These are phyloP conservation scores for Geranospiza caerulescens DNA, from an alignment of 2,797 vertebrate species.

Conservation along the genomic window DNA sequence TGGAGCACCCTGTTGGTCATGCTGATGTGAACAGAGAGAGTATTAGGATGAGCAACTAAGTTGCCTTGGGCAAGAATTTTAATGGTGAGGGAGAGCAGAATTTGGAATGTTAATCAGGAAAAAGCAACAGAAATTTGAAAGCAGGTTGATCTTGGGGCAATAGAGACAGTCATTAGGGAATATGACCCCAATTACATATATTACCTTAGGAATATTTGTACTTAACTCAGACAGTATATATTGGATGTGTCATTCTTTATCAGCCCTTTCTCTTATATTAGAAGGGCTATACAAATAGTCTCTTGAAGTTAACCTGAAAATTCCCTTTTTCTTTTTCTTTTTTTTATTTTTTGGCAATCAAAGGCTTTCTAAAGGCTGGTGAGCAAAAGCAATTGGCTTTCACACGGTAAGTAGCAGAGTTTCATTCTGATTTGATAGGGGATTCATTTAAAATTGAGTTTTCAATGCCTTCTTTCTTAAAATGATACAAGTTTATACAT, in stretches of 20 bases:
- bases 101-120: conserved; percentile 16
- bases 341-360: not conserved
- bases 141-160: not conserved
- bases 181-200: not conserved
- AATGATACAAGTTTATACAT: not conserved
- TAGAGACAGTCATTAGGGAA: not conserved
- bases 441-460: not conserved
- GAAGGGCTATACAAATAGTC: not conserved
- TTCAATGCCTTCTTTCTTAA: not conserved
- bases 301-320: conserved; percentile 6
- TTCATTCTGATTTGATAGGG: not conserved
- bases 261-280: not conserved
- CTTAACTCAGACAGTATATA: not conserved
- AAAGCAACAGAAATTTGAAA: conserved; percentile 14
- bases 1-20: not conserved
- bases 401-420: not conserved
- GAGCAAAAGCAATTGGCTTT: conserved; percentile 11
- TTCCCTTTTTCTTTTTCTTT: not conserved
- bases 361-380: not conserved
- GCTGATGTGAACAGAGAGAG: not conserved
- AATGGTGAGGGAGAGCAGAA: not conserved
- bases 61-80: not conserved
- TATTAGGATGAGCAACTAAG: not conserved
- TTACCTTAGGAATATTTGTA: not conserved
- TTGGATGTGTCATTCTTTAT: conserved; percentile 15